Conservation (phyloP, 2,797 vertebrate species). For the Rhabdomys pumilio region DNA sequence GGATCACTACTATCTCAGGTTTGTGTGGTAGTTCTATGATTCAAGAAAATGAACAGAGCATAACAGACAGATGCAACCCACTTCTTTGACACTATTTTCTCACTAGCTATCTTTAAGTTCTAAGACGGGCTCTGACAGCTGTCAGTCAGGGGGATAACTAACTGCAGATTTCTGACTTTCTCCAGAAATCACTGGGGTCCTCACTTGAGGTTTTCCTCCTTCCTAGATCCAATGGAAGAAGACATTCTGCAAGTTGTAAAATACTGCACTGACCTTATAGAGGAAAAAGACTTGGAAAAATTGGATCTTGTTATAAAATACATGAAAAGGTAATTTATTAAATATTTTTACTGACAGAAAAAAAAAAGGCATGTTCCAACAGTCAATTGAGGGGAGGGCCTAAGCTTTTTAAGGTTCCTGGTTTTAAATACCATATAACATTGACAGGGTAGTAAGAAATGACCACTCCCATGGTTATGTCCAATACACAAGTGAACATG, state of each 20-base stretch:
- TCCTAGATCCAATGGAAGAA: constrained; percentile 98
- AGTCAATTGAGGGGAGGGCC: not conserved
- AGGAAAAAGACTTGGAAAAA: constrained; percentile 98
- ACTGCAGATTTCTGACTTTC: not conserved
- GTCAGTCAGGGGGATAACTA: not conserved
- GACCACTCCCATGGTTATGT: not conserved
- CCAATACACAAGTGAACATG: not conserved
- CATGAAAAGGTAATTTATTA: constrained; percentile 94
- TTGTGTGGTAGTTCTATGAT: not conserved
- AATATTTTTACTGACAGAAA: not conserved
- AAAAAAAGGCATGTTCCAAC: not conserved
- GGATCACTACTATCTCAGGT: constrained; percentile 98
- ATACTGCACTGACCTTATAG: constrained; percentile 98
- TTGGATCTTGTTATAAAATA: constrained; percentile 98
- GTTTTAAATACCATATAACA: too few relatives aligned
- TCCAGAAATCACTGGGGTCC: not conserved
- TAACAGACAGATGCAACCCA: not conserved
- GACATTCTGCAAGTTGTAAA: constrained; percentile 99
- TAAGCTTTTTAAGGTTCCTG: not conserved
- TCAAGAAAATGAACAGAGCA: not conserved
- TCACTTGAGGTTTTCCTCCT: constrained; percentile 63
- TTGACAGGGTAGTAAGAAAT: not conserved
- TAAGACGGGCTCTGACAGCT: not conserved
- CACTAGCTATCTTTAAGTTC: not conserved
- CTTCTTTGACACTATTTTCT: not conserved